Evolutionary conservation across 1,140 invertebrate genomes (phyloP), one percentile per base, ranked within the genome.

Genomic region (Drosophila triauraria): DNA sequence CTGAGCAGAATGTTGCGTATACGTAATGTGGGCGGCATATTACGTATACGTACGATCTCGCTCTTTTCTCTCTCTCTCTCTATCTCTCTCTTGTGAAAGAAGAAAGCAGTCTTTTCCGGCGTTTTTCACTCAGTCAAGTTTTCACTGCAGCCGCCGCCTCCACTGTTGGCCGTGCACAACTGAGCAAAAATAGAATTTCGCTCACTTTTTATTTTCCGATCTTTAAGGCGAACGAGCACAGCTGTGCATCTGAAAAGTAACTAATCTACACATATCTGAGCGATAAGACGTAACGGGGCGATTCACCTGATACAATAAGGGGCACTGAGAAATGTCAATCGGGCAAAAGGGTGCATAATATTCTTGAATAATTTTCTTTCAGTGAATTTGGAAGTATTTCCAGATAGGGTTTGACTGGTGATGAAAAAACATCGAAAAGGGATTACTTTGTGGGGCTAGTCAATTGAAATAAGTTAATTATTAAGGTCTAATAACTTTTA

Each of bases 1-100:
- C 35, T 63, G 40, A 90, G 71, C 27, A 86, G 53, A 78, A 79
- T 82, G 46, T 79, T 85, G 48, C 64, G 61, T 88, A 88, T 83
- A 83, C 77, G 72, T 48, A 63, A 72, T 5, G 44, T 59, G 42
- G 53, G 53, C 38, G 32, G 27, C 46, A 53, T 32, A 32, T 82
- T 71, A 70, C 64, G 74, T 79, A 80, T 70, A 59, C 53, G 80
- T 51, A 56, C 35, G 43, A 59, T 48, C 13, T 15, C n/a, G 10
- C 47, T 20, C 46, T 65, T 12, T 35, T 35, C 7, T 32, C 8
- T 32, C 30, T 5, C 35, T 47, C 23, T 59, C 50, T 59, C 32
- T 51, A 27, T 35, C 61, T 32, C 50, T 65, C 17, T 46, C 20
- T 58, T 54, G 44, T 61, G 40, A n/a, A 42, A 42, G 6, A 42